Conservation (phyloP, 2,888 invertebrate species). For the Amphimallon solstitiale region DNA sequence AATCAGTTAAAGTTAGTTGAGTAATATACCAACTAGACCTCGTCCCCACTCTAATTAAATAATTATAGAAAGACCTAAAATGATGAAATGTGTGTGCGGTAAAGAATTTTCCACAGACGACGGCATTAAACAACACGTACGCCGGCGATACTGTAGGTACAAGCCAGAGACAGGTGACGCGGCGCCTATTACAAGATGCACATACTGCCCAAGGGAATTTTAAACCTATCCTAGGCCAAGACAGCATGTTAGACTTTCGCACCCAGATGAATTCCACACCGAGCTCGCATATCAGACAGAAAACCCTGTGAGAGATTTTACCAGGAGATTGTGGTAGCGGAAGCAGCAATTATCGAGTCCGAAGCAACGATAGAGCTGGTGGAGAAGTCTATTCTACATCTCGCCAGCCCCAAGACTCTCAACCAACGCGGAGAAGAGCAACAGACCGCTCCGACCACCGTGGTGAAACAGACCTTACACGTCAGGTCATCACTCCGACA, state of each 20-base stretch:
- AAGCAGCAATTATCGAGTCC: not conserved
- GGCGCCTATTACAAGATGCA: not conserved
- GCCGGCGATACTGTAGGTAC: not conserved
- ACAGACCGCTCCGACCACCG: too few species aligned
- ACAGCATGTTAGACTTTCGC: not conserved
- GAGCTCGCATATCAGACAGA: not conserved
- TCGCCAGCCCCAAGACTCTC: too few species aligned
- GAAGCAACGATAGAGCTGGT: not conserved
- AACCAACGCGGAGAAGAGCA: too few species aligned
- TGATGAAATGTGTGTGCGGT: not conserved
- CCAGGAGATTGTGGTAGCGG: not conserved
- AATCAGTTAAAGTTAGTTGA: too few species aligned
- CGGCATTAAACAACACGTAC: not conserved
- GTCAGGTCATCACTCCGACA: too few species aligned
- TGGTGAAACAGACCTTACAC: too few species aligned
- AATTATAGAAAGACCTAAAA: too few species aligned
- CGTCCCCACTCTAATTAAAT: too few species aligned
- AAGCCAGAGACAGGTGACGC: not conserved
- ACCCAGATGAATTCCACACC: not conserved
- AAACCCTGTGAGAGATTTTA: not conserved
- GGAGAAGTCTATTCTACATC: not conserved
- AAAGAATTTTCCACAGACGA: slow-evolving; percentile 4
- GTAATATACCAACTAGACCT: too few species aligned
- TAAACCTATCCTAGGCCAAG: not conserved
- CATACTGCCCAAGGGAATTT: not conserved